Evolutionary conservation across 2,797 vertebrate genomes (phyloP).

Genomic region (Eutrigla gurnardus): DNA sequence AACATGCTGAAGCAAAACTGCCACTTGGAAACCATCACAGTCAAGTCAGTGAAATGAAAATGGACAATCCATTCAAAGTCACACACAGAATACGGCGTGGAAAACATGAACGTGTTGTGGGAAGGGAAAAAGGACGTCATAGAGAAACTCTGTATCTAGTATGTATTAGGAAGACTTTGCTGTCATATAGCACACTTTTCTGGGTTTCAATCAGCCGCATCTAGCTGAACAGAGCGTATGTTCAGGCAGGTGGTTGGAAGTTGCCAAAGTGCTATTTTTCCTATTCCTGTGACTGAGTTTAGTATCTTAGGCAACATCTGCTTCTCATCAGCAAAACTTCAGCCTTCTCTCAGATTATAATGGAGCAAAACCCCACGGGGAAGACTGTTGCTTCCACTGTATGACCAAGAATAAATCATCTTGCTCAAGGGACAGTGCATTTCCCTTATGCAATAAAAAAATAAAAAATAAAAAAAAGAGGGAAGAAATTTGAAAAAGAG

Average conservation of each 20-base stretch:
- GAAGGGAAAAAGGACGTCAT: slow-evolving; percentile 63
- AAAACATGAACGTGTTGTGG: slow-evolving; percentile 61
- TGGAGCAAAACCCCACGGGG: slow-evolving; percentile 52
- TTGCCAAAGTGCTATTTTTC: slow-evolving; percentile 65
- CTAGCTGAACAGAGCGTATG: slow-evolving; percentile 31
- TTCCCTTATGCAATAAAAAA: slow-evolving; percentile 41
- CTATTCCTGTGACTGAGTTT: slow-evolving; percentile 43
- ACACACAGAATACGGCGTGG: slow-evolving; percentile 54
- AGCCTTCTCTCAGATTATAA: slow-evolving; percentile 58
- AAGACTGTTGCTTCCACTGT: slow-evolving; percentile 54
- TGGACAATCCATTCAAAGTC: slow-evolving; percentile 67
- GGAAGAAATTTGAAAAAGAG: slow-evolving; percentile 35
- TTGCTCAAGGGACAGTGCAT: slow-evolving; percentile 46
- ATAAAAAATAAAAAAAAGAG: slow-evolving; percentile 13
- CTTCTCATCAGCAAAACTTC: slow-evolving; percentile 72
- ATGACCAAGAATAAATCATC: slow-evolving; percentile 55
- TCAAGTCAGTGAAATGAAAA: slow-evolving; percentile 68
- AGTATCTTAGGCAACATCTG: slow-evolving; percentile 63
- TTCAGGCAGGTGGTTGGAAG: slow-evolving; percentile 66
- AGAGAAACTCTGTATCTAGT: slow-evolving; percentile 49
- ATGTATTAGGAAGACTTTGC: slow-evolving; percentile 48
- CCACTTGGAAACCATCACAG: slow-evolving; percentile 67
- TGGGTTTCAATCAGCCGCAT: slow-evolving; percentile 38
- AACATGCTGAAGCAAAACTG: slow-evolving; percentile 70
- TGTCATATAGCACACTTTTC: slow-evolving; percentile 21